Evolutionary conservation across 2,113 vertebrate species (phyloP).

Genomic region (Osmerus mordax): DNA sequence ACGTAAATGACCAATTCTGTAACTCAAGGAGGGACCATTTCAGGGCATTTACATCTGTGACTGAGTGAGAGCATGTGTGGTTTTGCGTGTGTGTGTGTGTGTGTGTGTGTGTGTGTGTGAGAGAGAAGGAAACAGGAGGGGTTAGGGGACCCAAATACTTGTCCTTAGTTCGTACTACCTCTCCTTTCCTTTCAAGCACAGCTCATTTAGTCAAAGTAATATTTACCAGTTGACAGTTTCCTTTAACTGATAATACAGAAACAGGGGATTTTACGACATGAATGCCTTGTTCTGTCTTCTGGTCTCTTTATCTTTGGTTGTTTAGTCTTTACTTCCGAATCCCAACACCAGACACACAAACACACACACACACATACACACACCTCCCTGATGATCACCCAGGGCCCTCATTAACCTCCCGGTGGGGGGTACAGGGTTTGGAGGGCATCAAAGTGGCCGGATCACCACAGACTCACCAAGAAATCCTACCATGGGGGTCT

Average conservation of each 20-base stretch:
- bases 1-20: not conserved
- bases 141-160: conserved; percentile 15
- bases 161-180: not conserved
- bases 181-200: not conserved
- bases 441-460: conserved; percentile 72
- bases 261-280: not conserved
- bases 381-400: conserved; percentile 54
- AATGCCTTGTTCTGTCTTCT: no score
- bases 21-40: conserved; percentile 31
- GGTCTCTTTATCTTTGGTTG: no score
- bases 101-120: not conserved
- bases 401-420: conserved; percentile 68
- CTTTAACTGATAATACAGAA: no score
- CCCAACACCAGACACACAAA: conserved; percentile 5
- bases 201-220: no score
- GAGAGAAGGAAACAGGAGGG: not conserved
- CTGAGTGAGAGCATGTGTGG: conserved; percentile 10
- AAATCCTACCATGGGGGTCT: conserved; percentile 71
- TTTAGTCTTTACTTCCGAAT: not conserved
- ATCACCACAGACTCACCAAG: conserved; percentile 63
- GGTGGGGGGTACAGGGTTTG: conserved; percentile 46
- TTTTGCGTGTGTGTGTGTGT: conserved; percentile 12
- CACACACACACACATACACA: conserved; percentile 8
- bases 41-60: conserved; percentile 26
- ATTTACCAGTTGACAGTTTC: no score